Percentiles rank a stretch among this genome's conserved stretches.
phyloP scores from a whole-genome alignment of 2,888 invertebrate species.

The Hydraecia micacea region DNA sequence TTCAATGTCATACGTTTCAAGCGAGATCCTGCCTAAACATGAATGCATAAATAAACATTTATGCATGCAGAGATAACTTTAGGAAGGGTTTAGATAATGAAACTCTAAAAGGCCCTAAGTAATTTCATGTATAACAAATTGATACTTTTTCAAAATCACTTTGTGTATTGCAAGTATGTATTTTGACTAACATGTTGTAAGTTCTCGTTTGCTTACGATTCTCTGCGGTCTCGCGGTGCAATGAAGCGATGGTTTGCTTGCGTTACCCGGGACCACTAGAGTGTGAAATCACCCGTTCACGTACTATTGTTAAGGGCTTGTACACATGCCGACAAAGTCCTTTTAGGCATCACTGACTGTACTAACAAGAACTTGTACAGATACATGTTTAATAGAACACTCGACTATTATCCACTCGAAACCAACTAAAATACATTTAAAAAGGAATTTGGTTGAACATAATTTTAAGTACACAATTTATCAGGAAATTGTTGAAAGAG shows the following conservation, averaged over 20 bases:
- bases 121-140: background rate
- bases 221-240: slow-evolving; percentile 82
- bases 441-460: slow-evolving; percentile 45
- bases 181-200: slow-evolving; percentile 21
- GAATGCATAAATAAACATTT: background rate
- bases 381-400: slow-evolving; percentile 72
- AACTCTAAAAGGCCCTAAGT: background rate
- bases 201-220: slow-evolving; percentile 72
- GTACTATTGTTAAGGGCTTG: slow-evolving; percentile 64
- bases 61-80: background rate
- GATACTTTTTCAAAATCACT: background rate
- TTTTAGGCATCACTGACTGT: slow-evolving; percentile 63
- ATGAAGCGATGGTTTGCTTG: slow-evolving; percentile 75
- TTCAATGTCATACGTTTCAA: too few relatives aligned
- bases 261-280: slow-evolving; percentile 79
- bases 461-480: slow-evolving; percentile 50
- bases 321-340: slow-evolving; percentile 80
- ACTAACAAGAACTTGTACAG: slow-evolving; percentile 63
- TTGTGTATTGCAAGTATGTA: slow-evolving; percentile 7
- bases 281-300: slow-evolving; percentile 85
- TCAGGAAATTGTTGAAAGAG: slow-evolving; percentile 51
- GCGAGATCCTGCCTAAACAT: background rate
- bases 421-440: slow-evolving; percentile 53
- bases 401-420: slow-evolving; percentile 74
- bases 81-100: background rate